Percentiles rank a stretch among this genome's conserved stretches.
Evolutionary conservation across 2,113 vertebrate species (phyloP).

Genomic region (Hypocryptadius cinnamomeus): DNA sequence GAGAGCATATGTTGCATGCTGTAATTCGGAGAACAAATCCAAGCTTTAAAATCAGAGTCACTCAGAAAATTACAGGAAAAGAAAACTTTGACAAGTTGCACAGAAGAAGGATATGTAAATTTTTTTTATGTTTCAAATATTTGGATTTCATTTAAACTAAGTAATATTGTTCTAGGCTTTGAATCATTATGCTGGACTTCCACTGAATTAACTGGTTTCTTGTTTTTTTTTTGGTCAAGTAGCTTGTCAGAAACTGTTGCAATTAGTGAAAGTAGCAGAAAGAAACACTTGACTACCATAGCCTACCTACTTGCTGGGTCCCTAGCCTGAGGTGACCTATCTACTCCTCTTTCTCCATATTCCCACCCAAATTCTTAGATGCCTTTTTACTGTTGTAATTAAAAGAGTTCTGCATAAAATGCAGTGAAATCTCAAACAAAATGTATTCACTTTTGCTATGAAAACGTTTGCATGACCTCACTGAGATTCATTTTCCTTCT

Average conservation of each 20-base stretch:
- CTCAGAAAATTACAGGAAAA: neutral
- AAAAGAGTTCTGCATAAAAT: slow-evolving; percentile 25
- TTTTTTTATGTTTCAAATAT: neutral
- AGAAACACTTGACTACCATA: neutral
- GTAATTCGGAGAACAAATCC: neutral
- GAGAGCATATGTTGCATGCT: neutral
- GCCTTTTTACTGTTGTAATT: slow-evolving; percentile 25
- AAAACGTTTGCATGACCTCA: neutral
- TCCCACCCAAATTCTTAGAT: neutral
- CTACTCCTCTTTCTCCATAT: slow-evolving; percentile 30
- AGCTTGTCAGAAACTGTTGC: slow-evolving; percentile 28
- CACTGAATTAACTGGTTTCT: neutral
- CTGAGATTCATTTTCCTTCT: neutral
- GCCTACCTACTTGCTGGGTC: neutral
- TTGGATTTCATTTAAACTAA: neutral
- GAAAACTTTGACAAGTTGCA: neutral
- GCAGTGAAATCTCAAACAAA: neutral
- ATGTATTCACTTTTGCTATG: neutral
- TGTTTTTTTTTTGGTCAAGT: neutral
- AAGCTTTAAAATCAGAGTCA: neutral
- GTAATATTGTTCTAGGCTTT: neutral
- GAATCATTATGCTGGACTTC: neutral
- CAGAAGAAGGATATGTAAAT: neutral
- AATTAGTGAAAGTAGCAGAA: slow-evolving; percentile 34
- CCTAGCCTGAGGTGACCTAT: slow-evolving; percentile 1